phyloP scores from a whole-genome alignment of 2,113 vertebrate species.

The Alosa alosa region DNA sequence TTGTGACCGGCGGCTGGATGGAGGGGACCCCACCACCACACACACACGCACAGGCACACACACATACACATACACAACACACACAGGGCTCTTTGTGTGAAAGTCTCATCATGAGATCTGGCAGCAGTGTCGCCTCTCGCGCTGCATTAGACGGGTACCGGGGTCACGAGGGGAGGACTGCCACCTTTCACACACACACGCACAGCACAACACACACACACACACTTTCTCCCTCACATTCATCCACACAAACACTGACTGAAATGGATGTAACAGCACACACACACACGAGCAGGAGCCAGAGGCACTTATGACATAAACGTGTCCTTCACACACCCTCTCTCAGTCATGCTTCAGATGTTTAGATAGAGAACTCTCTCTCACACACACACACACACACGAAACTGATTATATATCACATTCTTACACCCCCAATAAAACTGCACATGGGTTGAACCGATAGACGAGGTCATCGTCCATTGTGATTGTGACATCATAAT shows the following conservation, averaged over 20 bases:
- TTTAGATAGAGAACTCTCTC: too few species aligned
- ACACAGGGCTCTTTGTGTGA: background rate
- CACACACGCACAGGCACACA: background rate
- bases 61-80: slow-evolving; percentile 6
- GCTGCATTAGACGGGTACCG: background rate
- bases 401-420: too few species aligned
- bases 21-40: background rate
- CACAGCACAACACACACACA: slow-evolving; percentile 33
- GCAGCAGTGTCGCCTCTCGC: background rate
- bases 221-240: slow-evolving; percentile 11
- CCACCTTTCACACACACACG: background rate
- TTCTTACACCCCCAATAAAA: too few species aligned
- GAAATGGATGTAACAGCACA: background rate
- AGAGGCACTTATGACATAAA: slow-evolving; percentile 7
- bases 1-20: background rate
- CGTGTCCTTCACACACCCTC: slow-evolving; percentile 36
- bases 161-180: background rate
- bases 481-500: too few species aligned
- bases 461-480: too few species aligned
- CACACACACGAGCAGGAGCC: background rate
- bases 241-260: slow-evolving; percentile 7
- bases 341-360: too few species aligned
- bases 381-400: too few species aligned
- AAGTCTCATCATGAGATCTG: background rate
- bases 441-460: too few species aligned